Conservation (phyloP, 2,888 invertebrate genomes). For the Zelleria hepariella region DNA sequence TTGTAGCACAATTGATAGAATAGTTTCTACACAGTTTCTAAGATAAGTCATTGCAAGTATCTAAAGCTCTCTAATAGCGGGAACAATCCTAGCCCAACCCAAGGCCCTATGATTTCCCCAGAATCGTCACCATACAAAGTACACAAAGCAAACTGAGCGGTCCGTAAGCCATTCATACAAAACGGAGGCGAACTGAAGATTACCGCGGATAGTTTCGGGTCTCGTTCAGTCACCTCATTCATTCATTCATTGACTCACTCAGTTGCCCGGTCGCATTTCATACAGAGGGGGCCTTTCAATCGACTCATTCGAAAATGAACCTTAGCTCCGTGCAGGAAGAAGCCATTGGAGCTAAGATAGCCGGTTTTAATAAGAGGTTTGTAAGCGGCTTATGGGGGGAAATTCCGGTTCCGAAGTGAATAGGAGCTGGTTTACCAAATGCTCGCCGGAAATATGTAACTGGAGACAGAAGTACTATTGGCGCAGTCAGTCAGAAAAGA, state of each 20-base stretch:
- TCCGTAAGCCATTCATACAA: neutral
- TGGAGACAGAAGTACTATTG: neutral
- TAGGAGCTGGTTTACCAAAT: neutral
- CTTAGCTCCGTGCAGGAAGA: neutral
- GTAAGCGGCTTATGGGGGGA: slow-evolving; percentile 47
- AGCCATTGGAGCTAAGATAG: neutral
- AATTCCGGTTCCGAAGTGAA: slow-evolving; percentile 25
- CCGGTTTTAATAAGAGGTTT: slow-evolving; percentile 35
- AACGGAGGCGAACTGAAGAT: neutral
- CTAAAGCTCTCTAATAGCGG: too few species aligned
- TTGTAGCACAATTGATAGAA: too few species aligned
- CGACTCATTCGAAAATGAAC: neutral
- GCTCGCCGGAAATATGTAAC: neutral
- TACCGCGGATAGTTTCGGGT: neutral
- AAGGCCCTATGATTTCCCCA: neutral
- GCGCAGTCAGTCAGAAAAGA: too few species aligned
- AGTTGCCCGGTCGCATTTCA: neutral
- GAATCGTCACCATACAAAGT: too few species aligned
- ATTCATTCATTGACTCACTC: neutral
- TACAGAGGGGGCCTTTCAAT: neutral
- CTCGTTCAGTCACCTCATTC: neutral
- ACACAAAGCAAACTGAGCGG: too few species aligned
- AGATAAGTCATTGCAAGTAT: too few species aligned
- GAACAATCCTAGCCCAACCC: neutral
- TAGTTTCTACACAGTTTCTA: too few species aligned